These are phyloP conservation scores for Phyllotreta striolata DNA, from an alignment of 2,888 invertebrate species.

Conservation along the genomic window DNA sequence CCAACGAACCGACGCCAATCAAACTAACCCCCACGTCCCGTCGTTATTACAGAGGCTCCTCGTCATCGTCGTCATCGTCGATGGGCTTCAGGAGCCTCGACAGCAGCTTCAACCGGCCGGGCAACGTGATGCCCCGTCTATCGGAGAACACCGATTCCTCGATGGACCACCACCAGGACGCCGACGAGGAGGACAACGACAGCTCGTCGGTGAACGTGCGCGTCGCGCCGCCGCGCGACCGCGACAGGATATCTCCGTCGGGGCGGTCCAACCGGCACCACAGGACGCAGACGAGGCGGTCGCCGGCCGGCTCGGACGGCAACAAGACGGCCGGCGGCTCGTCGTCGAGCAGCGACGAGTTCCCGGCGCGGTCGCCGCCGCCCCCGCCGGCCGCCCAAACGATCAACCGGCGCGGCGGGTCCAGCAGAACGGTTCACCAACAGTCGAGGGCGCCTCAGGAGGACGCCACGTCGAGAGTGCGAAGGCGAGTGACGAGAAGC, in stretches of 20 bases:
- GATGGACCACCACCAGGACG: conserved; percentile 61
- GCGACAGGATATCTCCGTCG: conserved; percentile 57
- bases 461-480: conserved; percentile 25
- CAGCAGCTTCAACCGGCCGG: conserved; percentile 61
- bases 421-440: conserved; percentile 39
- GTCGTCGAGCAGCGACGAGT: conserved; percentile 56
- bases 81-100: conserved; percentile 73
- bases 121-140: conserved; percentile 59
- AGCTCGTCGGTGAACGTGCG: conserved; percentile 62
- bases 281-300: conserved; percentile 49
- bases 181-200: conserved; percentile 64
- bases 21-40: not conserved
- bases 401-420: conserved; percentile 46
- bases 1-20: too few species aligned
- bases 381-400: conserved; percentile 46
- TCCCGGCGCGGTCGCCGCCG: conserved; percentile 52
- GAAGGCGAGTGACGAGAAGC: conserved; percentile 21
- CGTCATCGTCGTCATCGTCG: conserved; percentile 66
- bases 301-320: conserved; percentile 58
- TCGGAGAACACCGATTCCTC: conserved; percentile 65
- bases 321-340: conserved; percentile 50
- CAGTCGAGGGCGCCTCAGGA: conserved; percentile 29
- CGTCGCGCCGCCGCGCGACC: conserved; percentile 51
- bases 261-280: conserved; percentile 48
- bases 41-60: conserved; percentile 60